phyloP scores from a whole-genome alignment of 64 coral and sea anemone genomes.

The Montipora sp. region DNA sequence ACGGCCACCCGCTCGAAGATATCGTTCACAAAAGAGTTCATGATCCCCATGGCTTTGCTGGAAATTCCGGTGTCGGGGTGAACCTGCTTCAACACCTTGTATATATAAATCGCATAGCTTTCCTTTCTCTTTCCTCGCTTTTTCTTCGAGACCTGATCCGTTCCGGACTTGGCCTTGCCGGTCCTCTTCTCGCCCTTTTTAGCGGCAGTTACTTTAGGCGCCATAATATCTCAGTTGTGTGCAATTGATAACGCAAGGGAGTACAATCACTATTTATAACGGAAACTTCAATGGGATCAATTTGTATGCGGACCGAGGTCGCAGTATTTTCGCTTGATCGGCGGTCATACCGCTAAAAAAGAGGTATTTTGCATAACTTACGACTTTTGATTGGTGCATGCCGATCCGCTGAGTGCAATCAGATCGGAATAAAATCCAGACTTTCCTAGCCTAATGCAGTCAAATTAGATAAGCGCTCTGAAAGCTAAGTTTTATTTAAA shows the following conservation, averaged over 20 bases:
- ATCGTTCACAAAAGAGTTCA: no score
- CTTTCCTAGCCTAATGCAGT: not conserved
- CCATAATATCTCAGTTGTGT: not conserved
- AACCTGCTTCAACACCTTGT: no score
- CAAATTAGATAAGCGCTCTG: not conserved
- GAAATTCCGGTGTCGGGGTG: no score
- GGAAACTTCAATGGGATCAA: not conserved
- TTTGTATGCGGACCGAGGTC: not conserved
- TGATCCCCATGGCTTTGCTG: no score
- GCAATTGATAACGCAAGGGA: not conserved
- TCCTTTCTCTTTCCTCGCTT: no score
- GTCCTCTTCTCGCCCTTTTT: not conserved
- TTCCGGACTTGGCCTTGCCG: not conserved
- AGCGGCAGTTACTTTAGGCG: not conserved
- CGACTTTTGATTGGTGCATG: not conserved
- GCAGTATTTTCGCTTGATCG: not conserved
- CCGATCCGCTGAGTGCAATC: not conserved
- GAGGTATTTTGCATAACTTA: not conserved
- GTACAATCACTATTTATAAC: not conserved
- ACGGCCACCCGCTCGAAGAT: no score
- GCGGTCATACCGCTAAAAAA: not conserved
- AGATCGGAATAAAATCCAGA: not conserved
- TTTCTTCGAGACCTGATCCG: not conserved
- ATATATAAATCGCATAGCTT: no score
- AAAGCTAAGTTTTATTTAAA: not conserved